Conservation (phyloP, 2,797 vertebrate genomes). For the Artibeus jamaicensis region DNA sequence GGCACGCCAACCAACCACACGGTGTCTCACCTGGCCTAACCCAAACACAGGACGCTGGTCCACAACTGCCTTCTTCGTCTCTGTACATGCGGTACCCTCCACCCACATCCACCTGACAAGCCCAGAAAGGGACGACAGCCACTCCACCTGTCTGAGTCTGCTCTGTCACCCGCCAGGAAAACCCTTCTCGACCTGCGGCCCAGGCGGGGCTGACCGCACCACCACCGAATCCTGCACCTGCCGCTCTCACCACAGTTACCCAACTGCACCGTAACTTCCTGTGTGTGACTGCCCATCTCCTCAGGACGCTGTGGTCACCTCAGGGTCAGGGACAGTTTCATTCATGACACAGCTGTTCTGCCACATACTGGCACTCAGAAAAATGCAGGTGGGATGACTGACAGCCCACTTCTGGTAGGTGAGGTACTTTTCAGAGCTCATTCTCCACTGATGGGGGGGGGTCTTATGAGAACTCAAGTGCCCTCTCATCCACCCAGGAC, state of each 20-base stretch:
- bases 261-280: not conserved
- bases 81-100: too few relatives aligned
- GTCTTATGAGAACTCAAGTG: not conserved
- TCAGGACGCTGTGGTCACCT: not conserved
- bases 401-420: not conserved
- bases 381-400: not conserved
- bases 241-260: not conserved
- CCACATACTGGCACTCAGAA: not conserved
- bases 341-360: not conserved
- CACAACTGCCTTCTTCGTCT: not conserved
- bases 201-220: not conserved
- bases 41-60: not conserved
- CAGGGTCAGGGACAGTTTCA: not conserved
- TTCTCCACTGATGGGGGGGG: not conserved
- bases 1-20: not conserved
- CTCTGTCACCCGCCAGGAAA: not conserved
- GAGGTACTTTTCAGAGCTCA: not conserved
- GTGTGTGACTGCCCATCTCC: not conserved
- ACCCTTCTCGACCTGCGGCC: not conserved
- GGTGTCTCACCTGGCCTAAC: not conserved
- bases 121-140: not conserved
- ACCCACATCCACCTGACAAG: not conserved
- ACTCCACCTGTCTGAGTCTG: not conserved
- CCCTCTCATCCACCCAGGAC: not conserved
- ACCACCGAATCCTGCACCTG: not conserved